Evolutionary conservation across 2,797 vertebrate species (phyloP).

Genomic region (Clarias platycephalus): DNA sequence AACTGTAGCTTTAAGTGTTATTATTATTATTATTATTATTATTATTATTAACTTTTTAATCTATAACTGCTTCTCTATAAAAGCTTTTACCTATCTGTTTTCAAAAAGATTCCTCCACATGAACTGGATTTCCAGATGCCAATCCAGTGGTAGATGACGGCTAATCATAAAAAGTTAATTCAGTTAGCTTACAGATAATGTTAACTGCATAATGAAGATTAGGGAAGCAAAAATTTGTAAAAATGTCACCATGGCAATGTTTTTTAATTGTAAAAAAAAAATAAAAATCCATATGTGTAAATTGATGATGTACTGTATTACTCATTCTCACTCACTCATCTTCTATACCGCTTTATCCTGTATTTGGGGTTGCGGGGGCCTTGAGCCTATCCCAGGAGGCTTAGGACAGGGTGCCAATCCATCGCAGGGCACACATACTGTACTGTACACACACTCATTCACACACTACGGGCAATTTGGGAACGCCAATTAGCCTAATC

Average conservation of each 20-base stretch:
- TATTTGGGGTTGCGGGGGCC: too few species aligned
- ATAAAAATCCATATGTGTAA: neutral
- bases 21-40: neutral
- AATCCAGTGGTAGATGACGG: neutral
- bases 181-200: neutral
- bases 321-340: too few species aligned
- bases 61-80: too few species aligned
- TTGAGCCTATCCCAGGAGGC: too few species aligned
- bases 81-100: neutral
- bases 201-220: neutral
- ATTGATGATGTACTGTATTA: neutral
- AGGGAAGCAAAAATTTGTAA: neutral
- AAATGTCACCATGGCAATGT: neutral
- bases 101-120: neutral
- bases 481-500: too few species aligned
- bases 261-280: neutral
- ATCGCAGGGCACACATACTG: too few species aligned
- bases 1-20: neutral
- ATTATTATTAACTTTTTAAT: too few species aligned
- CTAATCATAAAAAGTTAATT: neutral
- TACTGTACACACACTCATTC: too few species aligned
- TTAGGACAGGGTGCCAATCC: too few species aligned
- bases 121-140: neutral
- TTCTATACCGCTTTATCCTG: too few species aligned
- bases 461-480: too few species aligned